Percentiles rank a stretch among this genome's conserved stretches.
phyloP scores from a whole-genome alignment of 2,113 vertebrate genomes.

The Lagopus leucura region DNA sequence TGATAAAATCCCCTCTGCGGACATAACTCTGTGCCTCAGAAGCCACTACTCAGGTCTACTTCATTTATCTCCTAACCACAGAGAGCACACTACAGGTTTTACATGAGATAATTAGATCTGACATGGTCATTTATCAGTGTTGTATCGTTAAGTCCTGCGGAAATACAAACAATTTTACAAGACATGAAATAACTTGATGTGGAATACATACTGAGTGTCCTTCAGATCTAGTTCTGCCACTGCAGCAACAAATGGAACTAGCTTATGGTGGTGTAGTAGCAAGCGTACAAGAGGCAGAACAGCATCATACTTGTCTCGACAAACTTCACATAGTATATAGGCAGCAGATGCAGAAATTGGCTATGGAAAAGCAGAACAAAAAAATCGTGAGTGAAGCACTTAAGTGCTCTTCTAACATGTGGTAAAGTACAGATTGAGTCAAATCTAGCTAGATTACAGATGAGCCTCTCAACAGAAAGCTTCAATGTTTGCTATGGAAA shows the following conservation, averaged over 20 bases:
- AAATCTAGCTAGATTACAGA: not conserved
- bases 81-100: not conserved
- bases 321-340: conserved; percentile 94
- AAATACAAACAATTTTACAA: not conserved
- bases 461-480: not conserved
- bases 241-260: conserved; percentile 92
- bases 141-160: not conserved
- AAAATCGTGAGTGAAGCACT: not conserved
- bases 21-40: not conserved
- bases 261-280: conserved; percentile 91
- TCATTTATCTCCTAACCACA: not conserved
- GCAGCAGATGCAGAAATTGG: conserved; percentile 94
- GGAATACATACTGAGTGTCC: conserved; percentile 91
- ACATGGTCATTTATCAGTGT: not conserved
- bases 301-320: conserved; percentile 91
- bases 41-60: not conserved
- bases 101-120: not conserved
- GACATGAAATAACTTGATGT: not conserved
- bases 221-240: conserved; percentile 92
- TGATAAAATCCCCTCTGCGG: not conserved
- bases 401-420: not conserved
- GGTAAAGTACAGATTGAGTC: not conserved
- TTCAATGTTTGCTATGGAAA: not conserved
- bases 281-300: conserved; percentile 92
- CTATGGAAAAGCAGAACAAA: conserved; percentile 69